phyloP scores from a whole-genome alignment of 2,888 invertebrate species.

The Ypsolopha scabrella region DNA sequence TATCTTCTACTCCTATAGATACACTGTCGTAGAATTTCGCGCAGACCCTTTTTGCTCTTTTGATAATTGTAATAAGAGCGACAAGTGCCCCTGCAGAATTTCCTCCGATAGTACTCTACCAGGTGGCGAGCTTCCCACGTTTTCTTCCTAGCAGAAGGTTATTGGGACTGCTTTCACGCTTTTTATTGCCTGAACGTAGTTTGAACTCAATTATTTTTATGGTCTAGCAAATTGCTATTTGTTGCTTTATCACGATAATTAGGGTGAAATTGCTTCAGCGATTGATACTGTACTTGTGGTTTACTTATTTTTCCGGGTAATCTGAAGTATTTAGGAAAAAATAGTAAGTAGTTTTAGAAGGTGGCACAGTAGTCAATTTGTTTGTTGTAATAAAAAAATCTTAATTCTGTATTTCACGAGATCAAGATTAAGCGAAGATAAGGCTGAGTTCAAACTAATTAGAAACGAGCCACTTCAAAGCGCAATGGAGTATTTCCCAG shows the following conservation, averaged over 20 bases:
- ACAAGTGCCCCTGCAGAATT: slow-evolving; percentile 25
- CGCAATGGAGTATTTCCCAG: slow-evolving; percentile 1
- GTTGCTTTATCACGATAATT: slow-evolving; percentile 66
- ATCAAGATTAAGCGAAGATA: too few species aligned
- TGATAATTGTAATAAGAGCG: too few species aligned
- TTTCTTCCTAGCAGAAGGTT: slow-evolving; percentile 51
- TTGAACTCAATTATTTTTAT: slow-evolving; percentile 71
- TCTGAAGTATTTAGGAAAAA: background rate
- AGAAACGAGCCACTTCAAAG: slow-evolving; percentile 4
- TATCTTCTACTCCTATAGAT: slow-evolving; percentile 8
- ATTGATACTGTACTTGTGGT: slow-evolving; percentile 43
- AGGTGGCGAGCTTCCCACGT: slow-evolving; percentile 58
- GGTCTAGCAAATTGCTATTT: slow-evolving; percentile 66
- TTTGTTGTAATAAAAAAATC: too few species aligned
- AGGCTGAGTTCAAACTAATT: background rate
- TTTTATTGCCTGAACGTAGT: slow-evolving; percentile 68
- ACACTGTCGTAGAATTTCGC: too few species aligned
- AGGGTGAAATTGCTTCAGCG: slow-evolving; percentile 57
- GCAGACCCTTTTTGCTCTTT: too few species aligned
- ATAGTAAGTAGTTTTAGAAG: background rate
- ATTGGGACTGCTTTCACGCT: slow-evolving; percentile 66
- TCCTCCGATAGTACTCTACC: slow-evolving; percentile 30
- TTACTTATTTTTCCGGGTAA: background rate
- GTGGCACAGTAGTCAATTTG: background rate
- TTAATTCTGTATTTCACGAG: too few species aligned